A percentile compares a stretch with the other conserved stretches of the same genome.
phyloP scores from a whole-genome alignment of 1,140 invertebrate species.

The Drosophila punjabiensis region DNA sequence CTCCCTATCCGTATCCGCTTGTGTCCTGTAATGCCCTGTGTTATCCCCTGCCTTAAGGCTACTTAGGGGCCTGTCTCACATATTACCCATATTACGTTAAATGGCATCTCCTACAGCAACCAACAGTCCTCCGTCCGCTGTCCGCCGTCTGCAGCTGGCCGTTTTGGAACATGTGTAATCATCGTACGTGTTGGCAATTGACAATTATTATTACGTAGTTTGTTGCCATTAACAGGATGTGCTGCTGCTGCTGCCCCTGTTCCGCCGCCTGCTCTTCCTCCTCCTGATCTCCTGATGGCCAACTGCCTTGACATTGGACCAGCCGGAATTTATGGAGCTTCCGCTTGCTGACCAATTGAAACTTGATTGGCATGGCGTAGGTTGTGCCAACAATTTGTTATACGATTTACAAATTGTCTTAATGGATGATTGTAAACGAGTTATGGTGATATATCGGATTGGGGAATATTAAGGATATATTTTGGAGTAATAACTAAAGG shows the following conservation, averaged over 20 bases:
- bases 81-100: slow-evolving; percentile 81
- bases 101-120: slow-evolving; percentile 50
- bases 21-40: slow-evolving; percentile 71
- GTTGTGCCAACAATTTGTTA: slow-evolving; percentile 32
- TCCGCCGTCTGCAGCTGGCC: slow-evolving; percentile 43
- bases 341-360: slow-evolving; percentile 23
- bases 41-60: slow-evolving; percentile 81
- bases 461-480: neutral
- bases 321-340: slow-evolving; percentile 45
- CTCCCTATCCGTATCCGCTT: slow-evolving; percentile 21
- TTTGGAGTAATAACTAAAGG: neutral
- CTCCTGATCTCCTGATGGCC: slow-evolving; percentile 2
- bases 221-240: slow-evolving; percentile 66
- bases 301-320: slow-evolving; percentile 32
- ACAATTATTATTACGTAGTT: slow-evolving; percentile 83
- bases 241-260: slow-evolving; percentile 22
- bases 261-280: neutral
- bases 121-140: slow-evolving; percentile 9
- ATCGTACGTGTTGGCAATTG: slow-evolving; percentile 82
- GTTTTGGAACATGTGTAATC: slow-evolving; percentile 77
- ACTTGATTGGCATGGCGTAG: slow-evolving; percentile 47
- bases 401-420: slow-evolving; percentile 26
- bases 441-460: neutral
- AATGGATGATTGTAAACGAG: slow-evolving; percentile 1
- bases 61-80: slow-evolving; percentile 82